These are phyloP conservation scores for Eurystomus gularis DNA, from an alignment of 2,113 vertebrate species.

Conservation along the genomic window DNA sequence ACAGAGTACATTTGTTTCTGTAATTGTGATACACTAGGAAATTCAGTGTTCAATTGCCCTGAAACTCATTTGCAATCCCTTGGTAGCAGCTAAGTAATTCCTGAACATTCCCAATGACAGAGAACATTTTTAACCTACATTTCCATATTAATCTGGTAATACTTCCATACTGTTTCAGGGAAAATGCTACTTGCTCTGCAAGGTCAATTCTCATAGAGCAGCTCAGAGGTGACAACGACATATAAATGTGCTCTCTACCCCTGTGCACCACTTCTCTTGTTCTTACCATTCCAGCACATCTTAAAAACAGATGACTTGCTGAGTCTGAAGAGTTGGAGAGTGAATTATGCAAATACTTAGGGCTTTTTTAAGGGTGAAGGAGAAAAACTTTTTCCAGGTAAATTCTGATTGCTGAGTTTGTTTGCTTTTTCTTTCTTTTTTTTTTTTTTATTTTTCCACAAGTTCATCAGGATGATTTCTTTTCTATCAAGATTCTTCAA, in stretches of 20 bases:
- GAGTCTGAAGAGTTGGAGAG: background rate
- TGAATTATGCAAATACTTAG: background rate
- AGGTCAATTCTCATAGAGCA: background rate
- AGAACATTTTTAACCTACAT: constrained; percentile 31
- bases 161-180: background rate
- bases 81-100: constrained; percentile 27
- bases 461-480: background rate
- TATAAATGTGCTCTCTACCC: background rate
- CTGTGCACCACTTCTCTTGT: background rate
- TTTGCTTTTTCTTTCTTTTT: background rate
- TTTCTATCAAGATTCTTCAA: background rate
- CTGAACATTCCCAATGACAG: background rate
- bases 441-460: background rate
- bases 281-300: background rate
- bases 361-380: background rate
- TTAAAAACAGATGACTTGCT: background rate
- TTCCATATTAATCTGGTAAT: constrained; percentile 39
- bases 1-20: constrained; percentile 35
- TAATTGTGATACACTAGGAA: constrained; percentile 36
- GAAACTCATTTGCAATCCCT: constrained; percentile 23
- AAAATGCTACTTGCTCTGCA: background rate
- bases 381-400: background rate
- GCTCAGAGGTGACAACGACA: background rate
- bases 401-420: background rate
- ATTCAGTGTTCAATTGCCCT: constrained; percentile 34